A percentile compares a stretch with the other conserved stretches of the same genome.
Conservation (phyloP, 2,797 vertebrate species). For the Crocidura indochinensis region DNA sequence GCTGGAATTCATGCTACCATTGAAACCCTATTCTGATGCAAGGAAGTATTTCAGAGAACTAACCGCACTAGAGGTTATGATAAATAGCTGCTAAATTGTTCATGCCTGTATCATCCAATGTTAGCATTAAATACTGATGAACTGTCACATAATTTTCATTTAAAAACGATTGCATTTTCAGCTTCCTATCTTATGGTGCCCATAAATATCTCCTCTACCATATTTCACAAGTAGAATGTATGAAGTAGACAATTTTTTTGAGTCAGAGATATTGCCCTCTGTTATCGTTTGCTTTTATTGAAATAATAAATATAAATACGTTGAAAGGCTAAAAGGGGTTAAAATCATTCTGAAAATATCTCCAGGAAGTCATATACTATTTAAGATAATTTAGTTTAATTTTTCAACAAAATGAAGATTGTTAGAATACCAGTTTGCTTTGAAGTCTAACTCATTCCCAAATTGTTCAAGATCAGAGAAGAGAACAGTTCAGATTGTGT, state of each 20-base stretch:
- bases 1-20: constrained; percentile 83
- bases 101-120: constrained; percentile 88
- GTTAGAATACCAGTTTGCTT: constrained; percentile 62
- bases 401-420: constrained; percentile 45
- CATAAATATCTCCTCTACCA: constrained; percentile 89
- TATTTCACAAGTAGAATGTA: constrained; percentile 86
- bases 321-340: constrained; percentile 62
- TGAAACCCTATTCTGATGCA: constrained; percentile 86
- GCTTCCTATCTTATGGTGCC: constrained; percentile 87
- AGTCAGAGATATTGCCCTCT: constrained; percentile 51
- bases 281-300: constrained; percentile 64
- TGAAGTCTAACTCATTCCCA: constrained; percentile 41
- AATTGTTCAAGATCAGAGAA: constrained; percentile 35
- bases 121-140: constrained; percentile 92
- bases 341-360: constrained; percentile 57
- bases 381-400: constrained; percentile 49
- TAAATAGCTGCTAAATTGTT: constrained; percentile 91
- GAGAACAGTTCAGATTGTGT: constrained; percentile 10
- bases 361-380: constrained; percentile 47
- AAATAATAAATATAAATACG: constrained; percentile 77
- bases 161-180: constrained; percentile 89
- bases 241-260: constrained; percentile 71
- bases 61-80: constrained; percentile 86
- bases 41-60: constrained; percentile 85
- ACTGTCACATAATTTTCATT: constrained; percentile 91